Percentiles rank a stretch among this genome's conserved stretches.
These are phyloP conservation scores for Cheumatopsyche charites DNA, from an alignment of 1,140 invertebrate species.

Conservation along the genomic window DNA sequence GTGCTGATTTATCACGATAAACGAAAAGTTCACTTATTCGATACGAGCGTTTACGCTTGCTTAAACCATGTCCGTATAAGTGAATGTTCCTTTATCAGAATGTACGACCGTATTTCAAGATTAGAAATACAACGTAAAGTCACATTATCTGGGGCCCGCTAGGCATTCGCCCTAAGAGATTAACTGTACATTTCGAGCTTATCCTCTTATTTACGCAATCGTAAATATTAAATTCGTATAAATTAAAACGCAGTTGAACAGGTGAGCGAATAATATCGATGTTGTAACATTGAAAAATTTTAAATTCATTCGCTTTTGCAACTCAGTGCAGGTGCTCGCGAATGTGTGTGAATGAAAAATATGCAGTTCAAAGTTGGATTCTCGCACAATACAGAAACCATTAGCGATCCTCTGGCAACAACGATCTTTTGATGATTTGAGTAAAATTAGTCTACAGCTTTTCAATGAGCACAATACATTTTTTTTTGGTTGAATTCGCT, in stretches of 20 bases:
- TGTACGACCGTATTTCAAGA: constrained; percentile 26
- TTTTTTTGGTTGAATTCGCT: constrained; percentile 24
- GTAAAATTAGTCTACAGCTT: constrained; percentile 28
- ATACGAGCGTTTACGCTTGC: background rate
- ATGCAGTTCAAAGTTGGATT: background rate
- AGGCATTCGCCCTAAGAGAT: constrained; percentile 21
- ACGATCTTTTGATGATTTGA: constrained; percentile 31
- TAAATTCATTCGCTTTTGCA: background rate
- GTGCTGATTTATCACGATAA: too few relatives aligned
- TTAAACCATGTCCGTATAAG: background rate
- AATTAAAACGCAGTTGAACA: constrained; percentile 1
- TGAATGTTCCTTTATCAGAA: constrained; percentile 11
- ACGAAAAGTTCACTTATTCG: background rate
- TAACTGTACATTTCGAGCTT: constrained; percentile 24
- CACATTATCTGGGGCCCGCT: constrained; percentile 3
- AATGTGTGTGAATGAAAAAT: background rate
- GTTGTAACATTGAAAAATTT: background rate
- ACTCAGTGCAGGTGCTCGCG: background rate
- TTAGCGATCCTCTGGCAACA: constrained; percentile 19
- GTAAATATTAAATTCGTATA: constrained; percentile 3
- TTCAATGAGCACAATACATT: constrained; percentile 32
- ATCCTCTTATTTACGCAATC: constrained; percentile 20
- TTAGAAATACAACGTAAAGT: constrained; percentile 22
- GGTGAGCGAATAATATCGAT: background rate
- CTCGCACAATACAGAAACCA: constrained; percentile 20